Evolutionary conservation across 2,797 vertebrate genomes (phyloP), one percentile per base, ranked within the genome.

Genomic region (Lepidocolaptes lacrymiger): DNA sequence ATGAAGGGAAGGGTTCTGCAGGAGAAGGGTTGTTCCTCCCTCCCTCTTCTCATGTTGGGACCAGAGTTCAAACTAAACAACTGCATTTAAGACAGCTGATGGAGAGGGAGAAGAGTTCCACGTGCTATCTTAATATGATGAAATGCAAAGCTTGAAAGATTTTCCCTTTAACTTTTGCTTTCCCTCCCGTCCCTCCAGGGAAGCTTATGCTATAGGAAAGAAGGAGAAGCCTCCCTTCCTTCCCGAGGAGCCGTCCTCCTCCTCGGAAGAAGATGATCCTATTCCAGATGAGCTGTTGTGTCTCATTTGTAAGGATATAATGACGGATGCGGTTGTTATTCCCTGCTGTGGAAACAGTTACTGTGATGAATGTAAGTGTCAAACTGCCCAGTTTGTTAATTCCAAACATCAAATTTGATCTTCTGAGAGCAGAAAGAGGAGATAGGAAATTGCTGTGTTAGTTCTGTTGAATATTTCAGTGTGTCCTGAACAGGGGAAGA

Each of bases 301-400:
- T 97, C 98, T 99, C 52, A 99, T 99, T 96, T 99, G 99, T 94
- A 99, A 98, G 69, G 99, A 99, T 88, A 98, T 99, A 91, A 98
- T 99, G 98, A 98, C 97, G 0, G 99, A 99, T 41, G 99, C 99
- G 0, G 99, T 99, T 85, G 99, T 99, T 96, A 99, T 99, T 81
- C 99, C 99, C 85, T 99, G 99, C 98, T 99, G 99, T 92, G 99
- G 99, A 91, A 99, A 99, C 98, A 99, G 99, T 97, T 99, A 99
- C 63, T 99, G 99, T 91, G 99, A 99, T 24, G 99, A 99, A 96
- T 99, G 99, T 99, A 97, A 99, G 99, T 97, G 62, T 74, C 77
- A 20, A 62, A 62, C 26, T 84, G 32, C 26, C 14, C 4, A 4
- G 3, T 79, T 82, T 44, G 28, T 81, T 78, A 28, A 52, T 61